Evolutionary conservation across 92 coral and sea anemone genomes (phyloP).

Genomic region (Plumapathes pennacea): DNA sequence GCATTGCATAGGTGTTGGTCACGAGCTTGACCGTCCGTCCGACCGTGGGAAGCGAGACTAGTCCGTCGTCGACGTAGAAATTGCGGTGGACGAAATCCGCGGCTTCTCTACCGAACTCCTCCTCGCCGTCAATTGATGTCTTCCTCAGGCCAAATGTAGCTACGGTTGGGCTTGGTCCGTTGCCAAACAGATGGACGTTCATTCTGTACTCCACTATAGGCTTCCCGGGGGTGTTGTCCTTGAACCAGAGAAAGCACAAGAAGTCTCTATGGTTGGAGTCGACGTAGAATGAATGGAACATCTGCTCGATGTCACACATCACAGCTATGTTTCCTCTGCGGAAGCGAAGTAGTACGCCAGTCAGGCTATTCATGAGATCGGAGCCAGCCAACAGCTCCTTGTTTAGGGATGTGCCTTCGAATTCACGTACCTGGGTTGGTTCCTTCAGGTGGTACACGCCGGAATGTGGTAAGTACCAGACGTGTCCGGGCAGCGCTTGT

Average conservation of each 20-base stretch:
- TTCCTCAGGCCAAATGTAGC: constrained; percentile 54
- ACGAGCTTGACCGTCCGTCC: constrained; percentile 33
- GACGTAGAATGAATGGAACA: constrained; percentile 56
- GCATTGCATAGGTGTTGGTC: constrained; percentile 28
- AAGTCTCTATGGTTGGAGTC: constrained; percentile 58
- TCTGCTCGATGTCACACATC: constrained; percentile 36
- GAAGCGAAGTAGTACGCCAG: too few relatives aligned
- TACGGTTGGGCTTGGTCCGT: constrained; percentile 56
- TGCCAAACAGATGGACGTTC: constrained; percentile 73
- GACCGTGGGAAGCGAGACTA: constrained; percentile 8
- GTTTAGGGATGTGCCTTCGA: constrained; percentile 42
- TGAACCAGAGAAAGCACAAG: constrained; percentile 62
- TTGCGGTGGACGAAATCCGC: constrained; percentile 26
- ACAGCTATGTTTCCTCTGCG: too few relatives aligned
- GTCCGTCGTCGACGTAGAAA: constrained; percentile 52
- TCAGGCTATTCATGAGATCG: constrained; percentile 51
- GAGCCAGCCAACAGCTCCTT: constrained; percentile 57
- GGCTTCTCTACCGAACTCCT: constrained; percentile 27
- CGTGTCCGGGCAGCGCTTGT: constrained; percentile 14
- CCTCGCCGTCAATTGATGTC: constrained; percentile 46
- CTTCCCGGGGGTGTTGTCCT: constrained; percentile 35
- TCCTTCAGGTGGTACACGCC: constrained; percentile 55
- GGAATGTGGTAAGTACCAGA: constrained; percentile 63
- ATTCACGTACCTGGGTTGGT: constrained; percentile 34
- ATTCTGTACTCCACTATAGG: constrained; percentile 50